Evolutionary conservation across 2,113 vertebrate genomes (phyloP).

Genomic region (Lepidothrix coronata): DNA sequence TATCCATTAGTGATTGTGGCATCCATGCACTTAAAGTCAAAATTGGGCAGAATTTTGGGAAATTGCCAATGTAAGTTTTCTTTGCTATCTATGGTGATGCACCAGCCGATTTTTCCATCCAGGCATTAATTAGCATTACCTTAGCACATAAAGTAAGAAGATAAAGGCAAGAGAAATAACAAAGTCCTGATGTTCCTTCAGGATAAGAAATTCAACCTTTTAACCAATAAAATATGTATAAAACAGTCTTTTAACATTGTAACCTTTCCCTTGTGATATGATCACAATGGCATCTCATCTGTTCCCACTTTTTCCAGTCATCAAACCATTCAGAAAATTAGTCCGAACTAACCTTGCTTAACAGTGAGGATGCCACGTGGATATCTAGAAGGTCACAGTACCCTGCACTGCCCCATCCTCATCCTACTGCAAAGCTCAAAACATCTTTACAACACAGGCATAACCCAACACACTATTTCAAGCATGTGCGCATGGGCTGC

Average conservation of each 20-base stretch:
- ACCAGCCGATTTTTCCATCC: conserved; percentile 49
- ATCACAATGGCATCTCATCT: not conserved
- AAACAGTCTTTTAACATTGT: conserved; percentile 45
- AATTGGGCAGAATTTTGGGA: not conserved
- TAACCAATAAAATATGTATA: conserved; percentile 64
- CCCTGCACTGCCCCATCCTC: not conserved
- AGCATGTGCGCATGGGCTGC: not conserved
- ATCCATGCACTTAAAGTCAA: not conserved
- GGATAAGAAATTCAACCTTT: conserved; percentile 65
- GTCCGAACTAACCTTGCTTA: not conserved
- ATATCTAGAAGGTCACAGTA: not conserved
- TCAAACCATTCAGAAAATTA: conserved; percentile 36
- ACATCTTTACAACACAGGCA: not conserved
- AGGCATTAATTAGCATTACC: conserved; percentile 58
- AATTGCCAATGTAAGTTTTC: not conserved
- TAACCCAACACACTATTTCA: not conserved
- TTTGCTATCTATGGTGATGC: not conserved
- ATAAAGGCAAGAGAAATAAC: conserved; percentile 40
- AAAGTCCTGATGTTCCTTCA: conserved; percentile 49
- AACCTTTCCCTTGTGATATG: not conserved
- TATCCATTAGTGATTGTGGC: not conserved
- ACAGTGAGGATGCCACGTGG: not conserved
- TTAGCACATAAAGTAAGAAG: conserved; percentile 45
- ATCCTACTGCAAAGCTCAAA: not conserved
- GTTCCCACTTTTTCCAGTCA: conserved; percentile 38